Evolutionary conservation across 2,113 vertebrate genomes (phyloP).

Genomic region (Copsychus sechellarum): DNA sequence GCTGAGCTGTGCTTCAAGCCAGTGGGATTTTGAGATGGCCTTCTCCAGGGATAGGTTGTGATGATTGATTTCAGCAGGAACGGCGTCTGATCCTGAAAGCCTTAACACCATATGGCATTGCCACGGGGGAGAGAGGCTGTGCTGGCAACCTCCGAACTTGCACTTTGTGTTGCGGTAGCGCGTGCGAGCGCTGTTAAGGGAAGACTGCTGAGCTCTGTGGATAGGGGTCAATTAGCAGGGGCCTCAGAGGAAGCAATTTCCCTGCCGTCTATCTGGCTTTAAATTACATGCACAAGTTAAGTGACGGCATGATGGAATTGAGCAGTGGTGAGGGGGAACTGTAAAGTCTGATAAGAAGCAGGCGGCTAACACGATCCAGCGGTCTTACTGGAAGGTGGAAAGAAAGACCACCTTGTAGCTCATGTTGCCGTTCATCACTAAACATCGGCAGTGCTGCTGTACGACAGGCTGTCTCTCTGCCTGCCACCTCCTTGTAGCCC

Average conservation of each 20-base stretch:
- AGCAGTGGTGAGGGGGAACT: constrained; percentile 14
- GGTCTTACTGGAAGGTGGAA: neutral
- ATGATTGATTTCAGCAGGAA: constrained; percentile 26
- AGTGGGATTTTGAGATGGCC: neutral
- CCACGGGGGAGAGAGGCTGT: constrained; percentile 26
- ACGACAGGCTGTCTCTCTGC: neutral
- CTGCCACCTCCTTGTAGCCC: neutral
- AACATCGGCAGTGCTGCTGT: neutral
- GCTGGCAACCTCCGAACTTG: constrained; percentile 25
- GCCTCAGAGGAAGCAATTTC: constrained; percentile 62
- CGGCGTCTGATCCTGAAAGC: neutral
- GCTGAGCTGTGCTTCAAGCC: neutral
- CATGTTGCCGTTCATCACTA: accelerated
- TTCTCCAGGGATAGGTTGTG: neutral
- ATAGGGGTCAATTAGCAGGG: constrained; percentile 68
- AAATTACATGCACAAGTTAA: constrained; percentile 44
- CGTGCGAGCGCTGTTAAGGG: constrained; percentile 43
- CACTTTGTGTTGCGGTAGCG: neutral
- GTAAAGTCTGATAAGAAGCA: constrained; percentile 38
- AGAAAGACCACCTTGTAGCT: neutral
- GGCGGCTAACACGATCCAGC: neutral
- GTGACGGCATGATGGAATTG: neutral
- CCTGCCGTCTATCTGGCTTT: constrained; percentile 29
- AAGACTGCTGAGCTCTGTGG: constrained; percentile 69
- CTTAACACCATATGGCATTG: constrained; percentile 22